Conservation (phyloP, 1,140 invertebrate species). For the Drosophila murphyi region DNA sequence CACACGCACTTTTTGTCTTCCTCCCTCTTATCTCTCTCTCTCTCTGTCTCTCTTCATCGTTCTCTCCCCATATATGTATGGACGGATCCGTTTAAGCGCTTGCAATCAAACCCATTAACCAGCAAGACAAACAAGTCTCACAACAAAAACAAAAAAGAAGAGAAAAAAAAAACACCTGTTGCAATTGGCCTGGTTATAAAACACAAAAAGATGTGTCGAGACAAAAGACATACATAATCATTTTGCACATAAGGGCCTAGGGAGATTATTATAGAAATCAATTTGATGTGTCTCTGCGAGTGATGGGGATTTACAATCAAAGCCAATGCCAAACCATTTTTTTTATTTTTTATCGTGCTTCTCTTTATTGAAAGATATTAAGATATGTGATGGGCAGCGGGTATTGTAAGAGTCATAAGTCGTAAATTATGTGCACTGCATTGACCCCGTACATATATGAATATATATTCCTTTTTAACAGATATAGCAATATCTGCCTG, state of each 20-base stretch:
- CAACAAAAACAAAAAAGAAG: conserved; percentile 1
- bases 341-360: too few species aligned
- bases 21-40: neutral
- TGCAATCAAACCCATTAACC: conserved; percentile 8
- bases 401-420: too few species aligned
- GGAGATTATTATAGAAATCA: neutral
- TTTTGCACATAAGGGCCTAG: neutral
- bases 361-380: too few species aligned
- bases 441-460: too few species aligned
- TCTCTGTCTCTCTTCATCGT: neutral
- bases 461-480: too few species aligned
- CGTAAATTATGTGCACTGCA: too few species aligned
- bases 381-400: too few species aligned
- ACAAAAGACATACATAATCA: conserved; percentile 1
- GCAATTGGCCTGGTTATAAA: conserved; percentile 25
- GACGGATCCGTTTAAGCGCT: neutral
- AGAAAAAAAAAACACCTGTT: neutral
- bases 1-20: neutral
- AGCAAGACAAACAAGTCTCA: conserved; percentile 18
- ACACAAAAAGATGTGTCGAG: neutral
- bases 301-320: too few species aligned
- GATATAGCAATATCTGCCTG: too few species aligned
- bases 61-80: too few species aligned
- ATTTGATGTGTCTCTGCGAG: neutral
- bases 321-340: too few species aligned